Conservation (phyloP, 2,113 vertebrate genomes). For the Ochotona princeps region DNA sequence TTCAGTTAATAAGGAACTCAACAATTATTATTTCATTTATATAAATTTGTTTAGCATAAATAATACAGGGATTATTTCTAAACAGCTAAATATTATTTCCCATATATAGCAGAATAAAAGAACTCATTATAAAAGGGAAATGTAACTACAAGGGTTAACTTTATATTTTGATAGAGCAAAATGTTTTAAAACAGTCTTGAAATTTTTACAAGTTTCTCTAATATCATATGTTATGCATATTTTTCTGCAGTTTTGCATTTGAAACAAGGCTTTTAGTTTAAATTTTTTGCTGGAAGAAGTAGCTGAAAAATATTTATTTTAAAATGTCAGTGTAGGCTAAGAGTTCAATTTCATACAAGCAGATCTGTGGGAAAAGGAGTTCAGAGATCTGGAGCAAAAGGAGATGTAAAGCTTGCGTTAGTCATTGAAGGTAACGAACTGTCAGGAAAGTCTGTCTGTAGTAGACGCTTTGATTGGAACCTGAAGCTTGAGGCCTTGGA, state of each 20-base stretch:
- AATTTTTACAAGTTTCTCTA: slow-evolving; percentile 21
- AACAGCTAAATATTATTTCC: neutral
- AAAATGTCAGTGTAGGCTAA: neutral
- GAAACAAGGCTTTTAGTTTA: slow-evolving; percentile 28
- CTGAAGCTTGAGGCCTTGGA: too few relatives aligned
- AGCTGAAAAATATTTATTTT: slow-evolving; percentile 32
- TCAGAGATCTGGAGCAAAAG: neutral
- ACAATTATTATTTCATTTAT: neutral
- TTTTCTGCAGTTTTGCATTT: neutral
- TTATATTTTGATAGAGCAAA: slow-evolving; percentile 25
- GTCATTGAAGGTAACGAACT: neutral
- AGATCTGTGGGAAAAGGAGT: neutral
- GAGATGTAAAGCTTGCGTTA: neutral
- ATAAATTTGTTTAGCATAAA: slow-evolving; percentile 25
- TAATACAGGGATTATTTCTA: neutral
- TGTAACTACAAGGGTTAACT: slow-evolving; percentile 7
- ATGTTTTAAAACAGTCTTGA: slow-evolving; percentile 23
- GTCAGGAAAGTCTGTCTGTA: neutral
- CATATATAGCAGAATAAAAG: slow-evolving; percentile 1
- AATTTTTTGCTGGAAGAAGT: slow-evolving; percentile 20
- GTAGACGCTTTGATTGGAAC: neutral
- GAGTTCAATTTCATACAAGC: slow-evolving; percentile 24
- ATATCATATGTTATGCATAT: neutral
- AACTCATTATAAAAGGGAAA: slow-evolving; percentile 29
- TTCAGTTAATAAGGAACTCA: slow-evolving; percentile 11